Evolutionary conservation across 2,113 vertebrate genomes (phyloP).

Genomic region (Rhizomys pruinosus): DNA sequence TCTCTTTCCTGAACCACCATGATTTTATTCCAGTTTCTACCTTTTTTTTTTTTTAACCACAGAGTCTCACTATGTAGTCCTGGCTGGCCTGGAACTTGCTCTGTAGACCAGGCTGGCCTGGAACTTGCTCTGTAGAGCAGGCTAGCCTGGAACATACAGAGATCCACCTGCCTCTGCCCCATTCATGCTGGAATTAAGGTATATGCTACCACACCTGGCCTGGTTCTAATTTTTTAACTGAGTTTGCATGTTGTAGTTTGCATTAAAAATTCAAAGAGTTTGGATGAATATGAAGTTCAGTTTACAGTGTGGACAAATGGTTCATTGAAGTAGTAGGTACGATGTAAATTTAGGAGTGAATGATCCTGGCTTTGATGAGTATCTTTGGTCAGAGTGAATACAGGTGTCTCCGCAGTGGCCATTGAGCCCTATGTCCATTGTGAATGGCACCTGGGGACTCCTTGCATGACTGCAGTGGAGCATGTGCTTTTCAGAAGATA

Average conservation of each 20-base stretch:
- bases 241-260: conserved; percentile 28
- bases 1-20: neutral
- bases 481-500: neutral
- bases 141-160: too few relatives aligned
- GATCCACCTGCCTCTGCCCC: too few relatives aligned
- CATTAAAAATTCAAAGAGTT: neutral
- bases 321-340: neutral
- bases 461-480: neutral
- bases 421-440: neutral
- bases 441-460: neutral
- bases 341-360: neutral
- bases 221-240: neutral
- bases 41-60: neutral
- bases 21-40: neutral
- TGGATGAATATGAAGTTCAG: neutral
- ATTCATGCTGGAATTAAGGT: too few relatives aligned
- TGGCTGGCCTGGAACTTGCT: too few relatives aligned
- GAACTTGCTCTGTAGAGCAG: too few relatives aligned
- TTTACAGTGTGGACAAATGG: neutral
- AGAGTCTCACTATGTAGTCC: too few relatives aligned
- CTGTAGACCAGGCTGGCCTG: too few relatives aligned
- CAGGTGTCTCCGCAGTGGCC: neutral
- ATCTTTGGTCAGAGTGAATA: neutral
- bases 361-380: neutral
- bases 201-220: too few relatives aligned